Evolutionary conservation across 2,113 vertebrate genomes (phyloP).

Genomic region (Heterocephalus glaber): DNA sequence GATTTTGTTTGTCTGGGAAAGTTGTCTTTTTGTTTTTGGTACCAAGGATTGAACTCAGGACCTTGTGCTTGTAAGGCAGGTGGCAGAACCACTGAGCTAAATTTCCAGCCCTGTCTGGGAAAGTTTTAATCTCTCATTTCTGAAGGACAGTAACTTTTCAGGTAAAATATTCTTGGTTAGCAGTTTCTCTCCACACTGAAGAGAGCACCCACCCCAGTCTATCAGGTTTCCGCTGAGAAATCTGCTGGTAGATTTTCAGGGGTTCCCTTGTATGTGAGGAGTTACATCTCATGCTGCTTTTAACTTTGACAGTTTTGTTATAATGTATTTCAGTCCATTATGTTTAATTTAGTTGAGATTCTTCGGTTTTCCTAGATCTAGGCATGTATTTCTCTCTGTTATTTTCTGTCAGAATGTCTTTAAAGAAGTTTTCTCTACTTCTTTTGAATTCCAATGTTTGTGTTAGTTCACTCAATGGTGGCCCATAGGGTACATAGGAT

Average conservation of each 20-base stretch:
- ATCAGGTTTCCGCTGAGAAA: neutral
- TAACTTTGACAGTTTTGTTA: neutral
- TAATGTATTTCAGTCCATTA: neutral
- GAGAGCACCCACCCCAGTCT: neutral
- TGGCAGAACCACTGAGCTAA: too few species aligned
- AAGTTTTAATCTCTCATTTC: neutral
- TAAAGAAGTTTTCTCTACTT: neutral
- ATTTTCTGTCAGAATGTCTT: neutral
- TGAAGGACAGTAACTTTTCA: neutral
- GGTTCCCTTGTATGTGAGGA: neutral
- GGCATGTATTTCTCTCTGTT: neutral
- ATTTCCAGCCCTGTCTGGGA: too few species aligned
- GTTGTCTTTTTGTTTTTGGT: too few species aligned
- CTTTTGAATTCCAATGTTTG: neutral
- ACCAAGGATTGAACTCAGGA: too few species aligned
- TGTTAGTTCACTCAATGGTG: neutral
- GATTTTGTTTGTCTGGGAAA: neutral
- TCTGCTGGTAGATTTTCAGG: neutral
- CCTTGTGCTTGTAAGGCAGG: too few species aligned
- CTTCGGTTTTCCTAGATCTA: too few species aligned
- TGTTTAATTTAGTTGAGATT: neutral
- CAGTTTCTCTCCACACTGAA: neutral
- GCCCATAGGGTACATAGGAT: neutral
- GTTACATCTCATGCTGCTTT: neutral
- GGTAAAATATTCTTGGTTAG: neutral